A percentile compares a stretch with the other conserved stretches of the same genome.
Evolutionary conservation across 2,888 invertebrate genomes (phyloP).

Genomic region (Sarcophaga variegata): DNA sequence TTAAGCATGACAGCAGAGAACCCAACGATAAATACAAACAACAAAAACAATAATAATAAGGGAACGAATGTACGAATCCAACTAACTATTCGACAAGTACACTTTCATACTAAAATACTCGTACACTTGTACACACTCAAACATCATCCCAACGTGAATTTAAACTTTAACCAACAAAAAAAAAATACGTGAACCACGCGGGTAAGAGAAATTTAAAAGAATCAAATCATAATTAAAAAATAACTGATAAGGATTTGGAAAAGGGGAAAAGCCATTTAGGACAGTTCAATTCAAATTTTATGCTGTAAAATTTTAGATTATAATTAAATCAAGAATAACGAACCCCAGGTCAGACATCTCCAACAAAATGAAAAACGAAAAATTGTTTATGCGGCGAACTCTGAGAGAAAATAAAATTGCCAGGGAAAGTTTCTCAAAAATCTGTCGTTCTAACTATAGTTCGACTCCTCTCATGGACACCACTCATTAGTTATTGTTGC

Average conservation of each 20-base stretch:
- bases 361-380: no score
- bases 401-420: no score
- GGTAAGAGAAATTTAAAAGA: conserved; percentile 12
- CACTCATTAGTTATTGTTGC: no score
- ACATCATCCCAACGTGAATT: conserved; percentile 4
- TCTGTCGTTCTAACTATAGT: no score
- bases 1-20: conserved; percentile 55
- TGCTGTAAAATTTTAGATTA: no score
- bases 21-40: conserved; percentile 28
- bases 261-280: not conserved
- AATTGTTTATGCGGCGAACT: no score
- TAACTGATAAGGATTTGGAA: not conserved
- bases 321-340: no score
- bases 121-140: no score
- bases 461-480: no score
- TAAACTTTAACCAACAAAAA: not conserved
- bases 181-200: not conserved
- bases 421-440: no score
- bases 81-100: conserved; percentile 20
- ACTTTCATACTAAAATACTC: conserved; percentile 8
- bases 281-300: no score
- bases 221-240: not conserved
- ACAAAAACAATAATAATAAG: conserved; percentile 18
- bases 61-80: conserved; percentile 7
- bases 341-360: no score